These are phyloP conservation scores for Cantharis lateralis DNA, from an alignment of 2,888 invertebrate genomes.

Conservation along the genomic window DNA sequence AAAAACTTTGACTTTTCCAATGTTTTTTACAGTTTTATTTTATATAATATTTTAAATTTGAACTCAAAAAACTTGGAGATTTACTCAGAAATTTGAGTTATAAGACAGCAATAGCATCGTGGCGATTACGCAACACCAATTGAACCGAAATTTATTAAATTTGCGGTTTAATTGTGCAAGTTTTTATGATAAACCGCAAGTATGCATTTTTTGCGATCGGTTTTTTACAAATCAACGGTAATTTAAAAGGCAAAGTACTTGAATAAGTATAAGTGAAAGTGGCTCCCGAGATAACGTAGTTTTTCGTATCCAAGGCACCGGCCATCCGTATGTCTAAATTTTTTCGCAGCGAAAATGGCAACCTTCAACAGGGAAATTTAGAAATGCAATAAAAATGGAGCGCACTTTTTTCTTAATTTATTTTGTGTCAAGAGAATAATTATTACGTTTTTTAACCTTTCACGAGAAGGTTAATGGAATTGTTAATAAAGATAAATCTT, in stretches of 20 bases:
- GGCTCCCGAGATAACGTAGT: background rate
- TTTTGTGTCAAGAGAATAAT: background rate
- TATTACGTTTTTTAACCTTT: background rate
- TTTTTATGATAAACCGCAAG: background rate
- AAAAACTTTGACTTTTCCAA: too few species aligned
- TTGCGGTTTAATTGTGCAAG: background rate
- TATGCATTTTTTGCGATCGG: background rate
- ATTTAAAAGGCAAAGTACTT: background rate
- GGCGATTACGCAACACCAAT: background rate
- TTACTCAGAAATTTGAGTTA: background rate
- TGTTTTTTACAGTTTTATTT: too few species aligned
- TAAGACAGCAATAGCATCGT: background rate
- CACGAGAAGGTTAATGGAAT: background rate
- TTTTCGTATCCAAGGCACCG: background rate
- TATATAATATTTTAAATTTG: too few species aligned
- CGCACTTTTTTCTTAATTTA: background rate
- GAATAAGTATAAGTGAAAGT: background rate
- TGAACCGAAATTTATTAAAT: background rate
- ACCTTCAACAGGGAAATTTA: background rate
- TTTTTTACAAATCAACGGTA: background rate
- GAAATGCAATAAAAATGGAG: background rate
- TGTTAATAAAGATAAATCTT: background rate
- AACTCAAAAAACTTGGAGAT: too few species aligned
- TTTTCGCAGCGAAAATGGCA: background rate
- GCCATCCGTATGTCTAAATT: background rate